These are phyloP conservation scores for Hirtodrosophila alboralis DNA, from an alignment of 2,888 invertebrate genomes.

Conservation along the genomic window DNA sequence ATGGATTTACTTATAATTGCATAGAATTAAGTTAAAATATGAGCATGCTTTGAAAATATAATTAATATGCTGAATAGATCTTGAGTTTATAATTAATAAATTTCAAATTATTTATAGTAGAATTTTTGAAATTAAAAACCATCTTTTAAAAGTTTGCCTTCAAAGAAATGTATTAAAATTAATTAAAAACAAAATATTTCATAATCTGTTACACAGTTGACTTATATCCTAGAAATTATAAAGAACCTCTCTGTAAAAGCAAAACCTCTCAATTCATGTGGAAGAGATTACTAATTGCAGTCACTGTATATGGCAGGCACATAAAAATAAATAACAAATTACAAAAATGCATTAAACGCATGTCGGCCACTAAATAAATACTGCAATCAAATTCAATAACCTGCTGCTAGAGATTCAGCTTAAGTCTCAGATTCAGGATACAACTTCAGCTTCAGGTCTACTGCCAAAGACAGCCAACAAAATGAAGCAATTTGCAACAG, in stretches of 20 bases:
- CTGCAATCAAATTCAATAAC: conserved; percentile 75
- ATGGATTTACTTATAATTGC: no score
- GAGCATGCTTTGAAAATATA: no score
- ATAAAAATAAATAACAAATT: conserved; percentile 63
- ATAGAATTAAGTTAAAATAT: no score
- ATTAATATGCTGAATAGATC: no score
- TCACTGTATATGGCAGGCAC: conserved; percentile 29
- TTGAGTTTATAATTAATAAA: no score
- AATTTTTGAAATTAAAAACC: no score
- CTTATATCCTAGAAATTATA: neutral
- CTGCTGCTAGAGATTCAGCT: conserved; percentile 47
- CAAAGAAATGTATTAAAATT: neutral
- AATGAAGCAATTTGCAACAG: conserved; percentile 71
- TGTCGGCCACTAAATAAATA: conserved; percentile 61
- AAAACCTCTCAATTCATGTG: conserved; percentile 41
- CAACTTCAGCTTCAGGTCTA: conserved; percentile 9
- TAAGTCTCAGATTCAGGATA: neutral
- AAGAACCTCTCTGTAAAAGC: neutral
- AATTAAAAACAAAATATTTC: neutral
- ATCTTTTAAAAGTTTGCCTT: no score
- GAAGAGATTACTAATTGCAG: conserved; percentile 53
- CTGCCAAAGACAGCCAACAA: conserved; percentile 41
- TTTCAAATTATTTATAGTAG: no score
- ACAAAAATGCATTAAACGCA: conserved; percentile 59
- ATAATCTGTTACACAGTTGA: neutral